Conservation (phyloP, 2,113 vertebrate species). For the Scortum barcoo region DNA sequence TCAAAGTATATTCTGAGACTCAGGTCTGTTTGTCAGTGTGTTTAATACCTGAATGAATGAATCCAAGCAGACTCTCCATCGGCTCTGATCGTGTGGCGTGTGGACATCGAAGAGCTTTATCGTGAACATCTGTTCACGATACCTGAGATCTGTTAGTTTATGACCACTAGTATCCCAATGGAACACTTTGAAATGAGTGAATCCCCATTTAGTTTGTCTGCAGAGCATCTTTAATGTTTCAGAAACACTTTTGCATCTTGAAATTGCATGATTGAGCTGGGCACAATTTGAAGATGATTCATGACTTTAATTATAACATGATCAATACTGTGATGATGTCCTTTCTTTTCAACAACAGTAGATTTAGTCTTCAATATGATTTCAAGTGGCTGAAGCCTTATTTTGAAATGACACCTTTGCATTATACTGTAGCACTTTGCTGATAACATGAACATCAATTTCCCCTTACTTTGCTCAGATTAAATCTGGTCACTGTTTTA, state of each 20-base stretch:
- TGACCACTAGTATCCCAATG: background rate
- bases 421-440: background rate
- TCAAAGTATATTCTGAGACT: background rate
- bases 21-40: background rate
- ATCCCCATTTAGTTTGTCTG: background rate
- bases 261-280: background rate
- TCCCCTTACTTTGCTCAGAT: background rate
- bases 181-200: background rate
- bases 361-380: background rate
- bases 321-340: background rate
- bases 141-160: background rate
- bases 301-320: background rate
- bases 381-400: background rate
- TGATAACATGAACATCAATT: background rate
- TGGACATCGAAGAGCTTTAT: background rate
- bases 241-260: background rate
- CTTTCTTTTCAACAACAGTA: background rate
- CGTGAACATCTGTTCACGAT: background rate
- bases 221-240: background rate
- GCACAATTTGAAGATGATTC: background rate
- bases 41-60: background rate
- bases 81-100: too few species aligned
- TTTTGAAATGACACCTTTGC: background rate
- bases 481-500: background rate
- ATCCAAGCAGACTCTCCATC: background rate